Percentiles rank a stretch among this genome's conserved stretches.
Conservation (phyloP, 2,113 vertebrate genomes). For the Zosterops pallidus region DNA sequence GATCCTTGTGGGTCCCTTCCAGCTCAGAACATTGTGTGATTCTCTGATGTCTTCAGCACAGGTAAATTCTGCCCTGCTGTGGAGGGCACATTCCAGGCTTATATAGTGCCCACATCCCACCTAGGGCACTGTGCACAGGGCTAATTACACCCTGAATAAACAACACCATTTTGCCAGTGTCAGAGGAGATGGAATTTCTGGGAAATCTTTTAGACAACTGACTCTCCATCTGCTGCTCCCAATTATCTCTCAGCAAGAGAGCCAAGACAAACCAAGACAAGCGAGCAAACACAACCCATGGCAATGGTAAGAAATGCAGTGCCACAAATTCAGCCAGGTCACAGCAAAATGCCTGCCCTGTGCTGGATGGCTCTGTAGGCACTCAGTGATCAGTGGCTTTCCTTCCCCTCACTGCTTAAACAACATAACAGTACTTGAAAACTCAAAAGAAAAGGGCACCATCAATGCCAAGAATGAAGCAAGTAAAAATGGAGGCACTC, state of each 20-base stretch:
- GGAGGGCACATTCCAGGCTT: not conserved
- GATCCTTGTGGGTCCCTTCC: not conserved
- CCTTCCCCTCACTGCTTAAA: not conserved
- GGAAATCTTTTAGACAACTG: not conserved
- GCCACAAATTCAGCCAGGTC: not conserved
- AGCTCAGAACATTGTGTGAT: not conserved
- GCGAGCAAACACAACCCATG: fast-evolving
- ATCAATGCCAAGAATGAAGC: not conserved
- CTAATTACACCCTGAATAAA: not conserved
- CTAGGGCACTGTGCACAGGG: not conserved
- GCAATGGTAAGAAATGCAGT: fast-evolving
- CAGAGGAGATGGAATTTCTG: not conserved
- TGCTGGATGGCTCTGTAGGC: not conserved
- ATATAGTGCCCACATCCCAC: not conserved
- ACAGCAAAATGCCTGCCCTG: not conserved
- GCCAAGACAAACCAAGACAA: not conserved
- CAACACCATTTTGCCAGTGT: not conserved
- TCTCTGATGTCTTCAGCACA: not conserved
- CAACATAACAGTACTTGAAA: not conserved
- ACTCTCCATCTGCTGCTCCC: not conserved
- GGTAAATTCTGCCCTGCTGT: not conserved
- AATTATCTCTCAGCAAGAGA: not conserved
- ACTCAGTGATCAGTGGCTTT: not conserved
- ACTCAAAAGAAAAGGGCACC: not conserved
- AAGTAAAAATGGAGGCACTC: not conserved